Evolutionary conservation across 2,797 vertebrate species (phyloP).

Genomic region (Aulostomus chinensis): DNA sequence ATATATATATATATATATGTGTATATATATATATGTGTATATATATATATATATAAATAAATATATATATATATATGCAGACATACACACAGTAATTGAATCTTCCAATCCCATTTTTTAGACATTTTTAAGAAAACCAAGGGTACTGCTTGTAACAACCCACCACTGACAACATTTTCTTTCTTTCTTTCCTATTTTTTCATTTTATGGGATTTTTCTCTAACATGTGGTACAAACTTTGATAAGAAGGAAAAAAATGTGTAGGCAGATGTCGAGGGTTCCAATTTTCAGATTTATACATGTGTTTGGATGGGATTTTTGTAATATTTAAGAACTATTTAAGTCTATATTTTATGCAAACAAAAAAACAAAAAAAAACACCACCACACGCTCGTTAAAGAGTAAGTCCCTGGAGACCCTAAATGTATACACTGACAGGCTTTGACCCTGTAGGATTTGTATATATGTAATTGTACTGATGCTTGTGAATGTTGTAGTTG

Average conservation of each 20-base stretch:
- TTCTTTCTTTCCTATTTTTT: neutral
- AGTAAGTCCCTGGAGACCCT: constrained; percentile 91
- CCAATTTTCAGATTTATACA: constrained; percentile 79
- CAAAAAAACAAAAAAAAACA: constrained; percentile 64
- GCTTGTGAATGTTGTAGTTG: constrained; percentile 92
- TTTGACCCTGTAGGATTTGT: constrained; percentile 85
- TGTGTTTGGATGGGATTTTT: constrained; percentile 79
- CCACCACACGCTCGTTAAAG: constrained; percentile 80
- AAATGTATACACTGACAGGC: constrained; percentile 84
- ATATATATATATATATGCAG: no score
- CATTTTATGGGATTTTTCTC: constrained; percentile 30
- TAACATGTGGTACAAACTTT: constrained; percentile 52
- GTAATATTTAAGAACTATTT: constrained; percentile 87
- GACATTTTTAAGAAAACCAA: constrained; percentile 27
- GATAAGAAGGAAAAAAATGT: constrained; percentile 26
- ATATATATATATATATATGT: no score
- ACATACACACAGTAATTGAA: constrained; percentile 40
- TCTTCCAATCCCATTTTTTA: constrained; percentile 61
- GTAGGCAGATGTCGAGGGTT: no score
- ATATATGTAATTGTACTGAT: constrained; percentile 89
- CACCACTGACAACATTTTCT: constrained; percentile 22
- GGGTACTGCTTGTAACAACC: constrained; percentile 24
- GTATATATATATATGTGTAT: no score
- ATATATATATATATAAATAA: no score
- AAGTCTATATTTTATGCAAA: constrained; percentile 87